Percentiles rank a stretch among this genome's conserved stretches.
phyloP scores from a whole-genome alignment of 2,113 vertebrate genomes.

The Neotoma lepida region DNA sequence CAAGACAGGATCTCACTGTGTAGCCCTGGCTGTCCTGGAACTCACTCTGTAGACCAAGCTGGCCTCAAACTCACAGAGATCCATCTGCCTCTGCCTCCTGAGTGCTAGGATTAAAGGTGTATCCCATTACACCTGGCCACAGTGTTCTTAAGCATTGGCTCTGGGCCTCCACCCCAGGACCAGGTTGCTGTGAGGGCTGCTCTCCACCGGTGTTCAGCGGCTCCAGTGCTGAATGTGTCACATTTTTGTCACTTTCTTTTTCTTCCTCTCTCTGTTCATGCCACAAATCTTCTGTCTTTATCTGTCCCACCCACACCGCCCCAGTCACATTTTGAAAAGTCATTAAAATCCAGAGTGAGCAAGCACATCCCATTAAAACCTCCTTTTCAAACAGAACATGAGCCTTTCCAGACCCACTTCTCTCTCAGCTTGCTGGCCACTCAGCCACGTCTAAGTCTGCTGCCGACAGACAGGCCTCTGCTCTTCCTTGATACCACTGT shows the following conservation, averaged over 20 bases:
- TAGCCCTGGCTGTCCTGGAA: neutral
- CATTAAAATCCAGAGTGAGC: conserved; percentile 58
- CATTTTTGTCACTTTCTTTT: conserved; percentile 38
- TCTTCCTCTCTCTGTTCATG: conserved; percentile 22
- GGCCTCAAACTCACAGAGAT: neutral
- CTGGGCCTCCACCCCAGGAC: neutral
- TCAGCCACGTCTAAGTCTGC: conserved; percentile 12
- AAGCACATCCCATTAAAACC: conserved; percentile 44
- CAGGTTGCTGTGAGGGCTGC: fast-evolving
- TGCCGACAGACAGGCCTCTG: conserved; percentile 47
- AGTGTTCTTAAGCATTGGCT: neutral
- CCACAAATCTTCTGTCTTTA: conserved; percentile 30
- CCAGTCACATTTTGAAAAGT: conserved; percentile 3
- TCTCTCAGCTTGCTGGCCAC: neutral
- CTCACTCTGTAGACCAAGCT: neutral
- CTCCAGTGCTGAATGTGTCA: neutral
- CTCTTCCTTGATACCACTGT: neutral
- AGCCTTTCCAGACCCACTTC: conserved; percentile 59
- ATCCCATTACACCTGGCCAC: too few species aligned
- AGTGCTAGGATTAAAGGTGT: neutral
- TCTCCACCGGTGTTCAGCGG: neutral
- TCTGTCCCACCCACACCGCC: neutral
- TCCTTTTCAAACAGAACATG: conserved; percentile 61
- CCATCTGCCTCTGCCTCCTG: neutral
- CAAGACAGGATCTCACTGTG: neutral